Evolutionary conservation across 2,797 vertebrate genomes (phyloP).

Genomic region (Bovichtus diacanthus): DNA sequence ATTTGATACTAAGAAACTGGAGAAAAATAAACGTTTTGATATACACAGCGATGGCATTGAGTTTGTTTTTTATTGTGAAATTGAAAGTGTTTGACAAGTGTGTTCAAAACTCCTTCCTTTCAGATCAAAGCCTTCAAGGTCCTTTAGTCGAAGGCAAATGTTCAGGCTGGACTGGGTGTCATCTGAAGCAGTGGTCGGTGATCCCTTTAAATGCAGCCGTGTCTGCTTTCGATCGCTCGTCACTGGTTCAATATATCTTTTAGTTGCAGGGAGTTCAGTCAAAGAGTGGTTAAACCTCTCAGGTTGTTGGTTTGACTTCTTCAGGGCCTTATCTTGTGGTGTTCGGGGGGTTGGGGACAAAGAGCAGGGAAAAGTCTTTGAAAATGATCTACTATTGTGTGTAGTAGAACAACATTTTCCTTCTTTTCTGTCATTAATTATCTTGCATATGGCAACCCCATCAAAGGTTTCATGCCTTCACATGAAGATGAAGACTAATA

Average conservation of each 20-base stretch:
- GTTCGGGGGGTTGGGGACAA: too few relatives aligned
- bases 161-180: not conserved
- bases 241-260: not conserved
- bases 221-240: not conserved
- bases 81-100: not conserved
- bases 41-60: not conserved
- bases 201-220: not conserved
- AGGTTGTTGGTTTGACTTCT: not conserved
- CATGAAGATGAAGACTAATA: not conserved
- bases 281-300: not conserved
- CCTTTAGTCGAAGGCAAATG: not conserved
- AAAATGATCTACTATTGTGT: not conserved
- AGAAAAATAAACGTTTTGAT: constrained; percentile 63
- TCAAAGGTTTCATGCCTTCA: too few relatives aligned
- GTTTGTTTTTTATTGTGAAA: constrained; percentile 30
- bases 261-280: not conserved
- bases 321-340: not conserved
- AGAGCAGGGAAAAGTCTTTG: not conserved
- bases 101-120: not conserved
- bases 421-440: too few relatives aligned
- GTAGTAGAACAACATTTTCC: too few relatives aligned
- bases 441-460: too few relatives aligned
- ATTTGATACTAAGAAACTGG: constrained; percentile 31
- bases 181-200: not conserved
- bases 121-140: not conserved